A percentile compares a stretch with the other conserved stretches of the same genome.
Evolutionary conservation across 2,888 invertebrate genomes (phyloP).

Genomic region (Eumacrocentrus americanus): DNA sequence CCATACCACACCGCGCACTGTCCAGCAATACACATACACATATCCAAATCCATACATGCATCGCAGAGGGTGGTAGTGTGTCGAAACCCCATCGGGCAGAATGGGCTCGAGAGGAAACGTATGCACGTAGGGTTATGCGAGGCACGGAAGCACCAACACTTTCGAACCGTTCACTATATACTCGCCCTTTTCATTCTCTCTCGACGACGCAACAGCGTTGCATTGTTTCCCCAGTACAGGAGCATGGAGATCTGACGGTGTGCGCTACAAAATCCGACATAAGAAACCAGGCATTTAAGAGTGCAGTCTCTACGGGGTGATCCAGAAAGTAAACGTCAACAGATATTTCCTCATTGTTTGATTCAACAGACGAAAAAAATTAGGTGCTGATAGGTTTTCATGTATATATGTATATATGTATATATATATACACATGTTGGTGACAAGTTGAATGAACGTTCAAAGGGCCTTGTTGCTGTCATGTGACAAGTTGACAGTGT

Average conservation of each 20-base stretch:
- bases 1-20: constrained; percentile 44
- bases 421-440: too few species aligned
- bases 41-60: neutral
- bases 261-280: too few species aligned
- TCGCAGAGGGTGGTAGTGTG: constrained; percentile 7
- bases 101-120: constrained; percentile 1
- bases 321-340: too few species aligned
- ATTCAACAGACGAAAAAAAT: too few species aligned
- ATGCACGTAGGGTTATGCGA: constrained; percentile 17
- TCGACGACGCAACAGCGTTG: neutral
- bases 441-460: too few species aligned
- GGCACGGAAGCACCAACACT: constrained; percentile 11
- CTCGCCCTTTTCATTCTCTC: neutral
- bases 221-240: neutral
- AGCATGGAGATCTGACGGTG: too few species aligned
- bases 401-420: too few species aligned
- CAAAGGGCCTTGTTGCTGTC: neutral
- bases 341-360: too few species aligned
- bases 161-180: neutral
- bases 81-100: constrained; percentile 16
- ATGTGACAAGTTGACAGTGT: constrained; percentile 8
- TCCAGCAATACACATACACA: constrained; percentile 27
- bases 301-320: too few species aligned
- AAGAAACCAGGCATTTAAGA: too few species aligned
- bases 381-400: too few species aligned